phyloP scores from a whole-genome alignment of 2,888 invertebrate species.

The Xanthia togata region DNA sequence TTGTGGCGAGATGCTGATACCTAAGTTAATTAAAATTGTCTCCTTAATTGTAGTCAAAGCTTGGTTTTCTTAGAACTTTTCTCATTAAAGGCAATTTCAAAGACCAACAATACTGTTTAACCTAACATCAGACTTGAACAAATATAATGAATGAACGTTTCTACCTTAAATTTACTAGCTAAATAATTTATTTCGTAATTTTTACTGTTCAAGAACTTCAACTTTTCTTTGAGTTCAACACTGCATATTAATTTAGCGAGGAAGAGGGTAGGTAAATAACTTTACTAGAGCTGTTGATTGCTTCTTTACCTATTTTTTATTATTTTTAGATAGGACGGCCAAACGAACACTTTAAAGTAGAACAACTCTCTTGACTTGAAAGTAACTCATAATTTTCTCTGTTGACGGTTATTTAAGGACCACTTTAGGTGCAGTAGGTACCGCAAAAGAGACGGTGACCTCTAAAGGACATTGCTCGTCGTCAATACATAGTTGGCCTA shows the following conservation, averaged over 20 bases:
- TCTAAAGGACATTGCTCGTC: too few relatives aligned
- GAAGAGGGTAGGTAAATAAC: conserved; percentile 23
- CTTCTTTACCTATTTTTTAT: conserved; percentile 19
- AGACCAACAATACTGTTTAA: conserved; percentile 11
- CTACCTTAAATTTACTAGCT: not conserved
- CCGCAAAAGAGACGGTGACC: too few relatives aligned
- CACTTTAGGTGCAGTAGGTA: not conserved
- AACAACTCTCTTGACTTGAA: not conserved
- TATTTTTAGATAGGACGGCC: not conserved
- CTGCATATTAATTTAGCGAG: conserved; percentile 13
- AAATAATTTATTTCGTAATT: conserved; percentile 13
- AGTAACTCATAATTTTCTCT: not conserved
- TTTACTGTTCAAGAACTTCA: conserved; percentile 7
- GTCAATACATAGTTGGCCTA: too few relatives aligned
- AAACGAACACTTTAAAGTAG: not conserved
- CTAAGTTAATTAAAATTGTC: conserved; percentile 6
- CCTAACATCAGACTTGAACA: not conserved
- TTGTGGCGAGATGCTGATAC: not conserved
- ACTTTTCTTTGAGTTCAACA: conserved; percentile 32
- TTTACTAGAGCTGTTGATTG: conserved; percentile 30
- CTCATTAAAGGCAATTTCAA: conserved; percentile 16
- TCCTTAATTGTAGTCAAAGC: not conserved
- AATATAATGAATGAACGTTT: not conserved
- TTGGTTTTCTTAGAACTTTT: conserved; percentile 10
- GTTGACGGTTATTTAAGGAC: not conserved